Evolutionary conservation across 2,797 vertebrate genomes (phyloP).

Genomic region (Glyptemys insculpta): DNA sequence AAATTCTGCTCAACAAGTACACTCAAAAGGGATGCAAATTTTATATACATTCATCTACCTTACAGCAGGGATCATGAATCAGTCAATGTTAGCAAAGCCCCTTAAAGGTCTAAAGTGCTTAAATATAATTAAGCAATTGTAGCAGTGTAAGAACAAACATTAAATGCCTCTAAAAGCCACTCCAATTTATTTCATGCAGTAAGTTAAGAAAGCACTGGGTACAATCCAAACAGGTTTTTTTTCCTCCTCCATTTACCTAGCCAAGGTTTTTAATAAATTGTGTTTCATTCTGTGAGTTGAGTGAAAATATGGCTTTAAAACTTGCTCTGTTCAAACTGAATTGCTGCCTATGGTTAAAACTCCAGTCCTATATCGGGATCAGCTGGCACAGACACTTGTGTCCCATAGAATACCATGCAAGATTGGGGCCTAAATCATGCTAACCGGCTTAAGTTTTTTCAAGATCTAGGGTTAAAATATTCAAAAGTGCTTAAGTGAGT

Average conservation of each 20-base stretch:
- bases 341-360: neutral
- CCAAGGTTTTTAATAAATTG: neutral
- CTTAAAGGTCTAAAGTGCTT: neutral
- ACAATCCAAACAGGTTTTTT: neutral
- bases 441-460: neutral
- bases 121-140: neutral
- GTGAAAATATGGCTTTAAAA: neutral
- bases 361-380: neutral
- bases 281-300: neutral
- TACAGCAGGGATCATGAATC: neutral
- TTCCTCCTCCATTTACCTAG: neutral
- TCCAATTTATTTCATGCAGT: neutral
- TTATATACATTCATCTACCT: neutral
- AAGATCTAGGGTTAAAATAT: neutral
- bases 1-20: neutral
- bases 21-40: neutral
- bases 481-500: neutral
- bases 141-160: neutral
- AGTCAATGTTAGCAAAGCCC: neutral
- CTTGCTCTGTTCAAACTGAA: neutral
- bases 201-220: neutral
- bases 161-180: neutral
- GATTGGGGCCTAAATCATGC: neutral
- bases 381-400: neutral
- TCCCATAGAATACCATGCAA: neutral